A percentile compares a stretch with the other conserved stretches of the same genome.
Conservation (phyloP, 1,140 invertebrate genomes). For the Zaprionus taronus region DNA sequence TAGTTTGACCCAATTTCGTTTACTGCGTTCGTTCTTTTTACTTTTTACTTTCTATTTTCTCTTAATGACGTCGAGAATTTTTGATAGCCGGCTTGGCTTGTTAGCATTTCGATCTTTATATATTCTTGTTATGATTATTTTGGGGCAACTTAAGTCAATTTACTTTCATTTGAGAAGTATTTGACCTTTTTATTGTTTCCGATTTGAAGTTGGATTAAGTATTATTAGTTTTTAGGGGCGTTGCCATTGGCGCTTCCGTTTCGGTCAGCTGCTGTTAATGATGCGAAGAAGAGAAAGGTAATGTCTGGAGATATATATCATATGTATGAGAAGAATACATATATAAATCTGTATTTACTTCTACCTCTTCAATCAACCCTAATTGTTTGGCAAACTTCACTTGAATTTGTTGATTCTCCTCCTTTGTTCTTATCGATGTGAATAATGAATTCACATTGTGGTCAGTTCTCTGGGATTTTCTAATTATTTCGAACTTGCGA, state of each 20-base stretch:
- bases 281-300: not conserved
- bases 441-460: not conserved
- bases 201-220: conserved; percentile 17
- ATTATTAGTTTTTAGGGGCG: conserved; percentile 39
- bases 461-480: not conserved
- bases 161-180: conserved; percentile 69
- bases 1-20: conserved; percentile 71
- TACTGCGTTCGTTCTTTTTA: conserved; percentile 59
- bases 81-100: conserved; percentile 37
- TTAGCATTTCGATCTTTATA: conserved; percentile 43
- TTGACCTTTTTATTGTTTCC: conserved; percentile 37
- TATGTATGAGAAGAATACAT: not conserved
- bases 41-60: conserved; percentile 80
- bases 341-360: not conserved
- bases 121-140: conserved; percentile 27
- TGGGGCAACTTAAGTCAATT: conserved; percentile 54
- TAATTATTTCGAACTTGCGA: not conserved
- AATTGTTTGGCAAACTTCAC: not conserved
- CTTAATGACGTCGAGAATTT: conserved; percentile 60
- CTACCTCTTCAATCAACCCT: not conserved
- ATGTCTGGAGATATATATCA: not conserved
- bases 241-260: conserved; percentile 54
- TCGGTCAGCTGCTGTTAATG: conserved; percentile 12
- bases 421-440: not conserved
- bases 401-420: not conserved